Percentiles rank a stretch among this genome's conserved stretches.
These are phyloP conservation scores for Kryptolebias marmoratus DNA, from an alignment of 2,113 vertebrate genomes.

Conservation along the genomic window DNA sequence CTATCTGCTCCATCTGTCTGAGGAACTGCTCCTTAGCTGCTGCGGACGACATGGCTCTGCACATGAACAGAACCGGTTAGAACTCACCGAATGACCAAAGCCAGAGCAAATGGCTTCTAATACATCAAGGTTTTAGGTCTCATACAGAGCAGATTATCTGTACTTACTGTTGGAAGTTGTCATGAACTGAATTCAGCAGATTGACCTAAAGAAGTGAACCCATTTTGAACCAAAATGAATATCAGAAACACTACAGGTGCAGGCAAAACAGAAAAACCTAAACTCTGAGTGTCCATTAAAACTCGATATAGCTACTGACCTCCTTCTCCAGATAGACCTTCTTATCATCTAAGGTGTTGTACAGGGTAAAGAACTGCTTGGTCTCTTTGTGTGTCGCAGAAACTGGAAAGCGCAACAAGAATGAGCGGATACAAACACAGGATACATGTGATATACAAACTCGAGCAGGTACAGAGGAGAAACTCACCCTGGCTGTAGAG, in stretches of 20 bases:
- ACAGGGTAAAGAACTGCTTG: constrained; percentile 98
- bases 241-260: not conserved
- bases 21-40: constrained; percentile 94
- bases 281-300: not conserved
- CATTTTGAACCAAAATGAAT: too few species aligned
- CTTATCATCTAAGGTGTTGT: constrained; percentile 98
- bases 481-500: constrained; percentile 91
- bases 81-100: not conserved
- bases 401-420: constrained; percentile 78
- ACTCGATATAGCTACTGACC: constrained; percentile 69
- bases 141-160: rapidly evolving
- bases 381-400: constrained; percentile 98
- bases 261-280: not conserved
- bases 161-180: constrained; percentile 98
- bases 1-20: constrained; percentile 98
- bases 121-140: not conserved
- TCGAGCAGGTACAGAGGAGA: not conserved
- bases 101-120: not conserved
- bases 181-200: constrained; percentile 95
- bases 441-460: not conserved
- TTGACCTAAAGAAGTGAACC: constrained; percentile 83
- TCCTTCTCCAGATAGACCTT: constrained; percentile 98
- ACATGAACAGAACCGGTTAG: not conserved
- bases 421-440: not conserved
- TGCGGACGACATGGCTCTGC: constrained; percentile 94